These are phyloP conservation scores for Parauchenoglanis ngamensis DNA, from an alignment of 2,797 vertebrate genomes.

Conservation along the genomic window DNA sequence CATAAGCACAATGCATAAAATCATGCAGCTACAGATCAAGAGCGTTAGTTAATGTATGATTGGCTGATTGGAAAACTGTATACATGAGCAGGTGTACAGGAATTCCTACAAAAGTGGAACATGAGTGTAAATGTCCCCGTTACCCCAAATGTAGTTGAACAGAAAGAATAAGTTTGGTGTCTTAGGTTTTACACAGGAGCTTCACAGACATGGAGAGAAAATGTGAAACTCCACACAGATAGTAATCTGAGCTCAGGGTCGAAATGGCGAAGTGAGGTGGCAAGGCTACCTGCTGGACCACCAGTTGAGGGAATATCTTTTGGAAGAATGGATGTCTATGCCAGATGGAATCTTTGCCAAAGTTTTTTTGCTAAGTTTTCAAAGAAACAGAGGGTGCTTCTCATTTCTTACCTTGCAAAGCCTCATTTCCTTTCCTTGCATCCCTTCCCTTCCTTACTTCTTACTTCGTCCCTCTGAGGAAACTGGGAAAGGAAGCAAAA, in stretches of 20 bases:
- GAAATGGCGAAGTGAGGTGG: neutral
- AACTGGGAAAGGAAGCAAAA: neutral
- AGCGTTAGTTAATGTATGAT: too few species aligned
- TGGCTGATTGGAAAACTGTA: neutral
- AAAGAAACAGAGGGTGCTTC: neutral
- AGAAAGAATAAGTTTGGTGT: neutral
- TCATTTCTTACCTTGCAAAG: neutral
- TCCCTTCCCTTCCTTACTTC: neutral
- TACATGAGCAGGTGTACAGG: neutral
- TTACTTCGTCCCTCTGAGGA: neutral
- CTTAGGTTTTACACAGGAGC: neutral
- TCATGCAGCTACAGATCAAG: too few species aligned
- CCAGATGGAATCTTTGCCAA: neutral
- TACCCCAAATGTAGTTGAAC: neutral
- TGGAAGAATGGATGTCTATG: neutral
- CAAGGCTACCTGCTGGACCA: neutral
- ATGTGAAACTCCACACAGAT: neutral
- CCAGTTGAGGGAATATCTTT: neutral
- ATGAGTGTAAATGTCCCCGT: neutral
- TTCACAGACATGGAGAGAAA: neutral
- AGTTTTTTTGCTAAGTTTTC: neutral
- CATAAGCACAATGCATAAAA: too few species aligned
- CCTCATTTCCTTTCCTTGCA: neutral
- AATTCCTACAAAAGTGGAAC: neutral
- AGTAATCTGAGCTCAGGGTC: neutral